Conservation (phyloP, 2,113 vertebrate species). For the Parotia lawesii region DNA sequence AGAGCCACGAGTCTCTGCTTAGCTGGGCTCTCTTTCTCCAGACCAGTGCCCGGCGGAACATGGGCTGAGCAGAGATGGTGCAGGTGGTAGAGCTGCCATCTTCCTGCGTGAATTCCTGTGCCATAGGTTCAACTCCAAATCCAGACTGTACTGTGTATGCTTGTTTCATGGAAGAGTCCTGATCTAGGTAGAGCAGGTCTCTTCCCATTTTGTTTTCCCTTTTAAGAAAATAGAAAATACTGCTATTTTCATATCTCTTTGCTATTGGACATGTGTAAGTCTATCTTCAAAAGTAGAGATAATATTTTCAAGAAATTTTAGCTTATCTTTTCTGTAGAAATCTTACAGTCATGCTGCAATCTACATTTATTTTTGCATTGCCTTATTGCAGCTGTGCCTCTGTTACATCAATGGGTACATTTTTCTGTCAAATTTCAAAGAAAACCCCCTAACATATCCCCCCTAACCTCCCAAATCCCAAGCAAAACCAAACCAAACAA, state of each 20-base stretch:
- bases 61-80: neutral
- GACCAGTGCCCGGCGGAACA: neutral
- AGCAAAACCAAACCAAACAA: neutral
- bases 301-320: neutral
- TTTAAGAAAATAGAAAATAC: neutral
- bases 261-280: neutral
- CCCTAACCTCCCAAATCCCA: neutral
- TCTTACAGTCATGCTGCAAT: neutral
- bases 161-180: neutral
- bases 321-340: neutral
- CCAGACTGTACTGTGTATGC: accelerated
- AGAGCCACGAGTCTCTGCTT: neutral
- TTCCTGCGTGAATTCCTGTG: neutral
- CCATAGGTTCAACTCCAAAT: neutral
- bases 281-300: neutral
- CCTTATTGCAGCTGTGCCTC: neutral
- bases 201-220: neutral
- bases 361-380: neutral
- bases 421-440: neutral
- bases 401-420: neutral
- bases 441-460: neutral
- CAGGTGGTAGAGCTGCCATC: neutral
- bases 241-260: neutral
- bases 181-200: neutral
- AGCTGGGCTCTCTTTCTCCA: neutral